Conservation (phyloP, 2,797 vertebrate species). For the Myotis myotis region DNA sequence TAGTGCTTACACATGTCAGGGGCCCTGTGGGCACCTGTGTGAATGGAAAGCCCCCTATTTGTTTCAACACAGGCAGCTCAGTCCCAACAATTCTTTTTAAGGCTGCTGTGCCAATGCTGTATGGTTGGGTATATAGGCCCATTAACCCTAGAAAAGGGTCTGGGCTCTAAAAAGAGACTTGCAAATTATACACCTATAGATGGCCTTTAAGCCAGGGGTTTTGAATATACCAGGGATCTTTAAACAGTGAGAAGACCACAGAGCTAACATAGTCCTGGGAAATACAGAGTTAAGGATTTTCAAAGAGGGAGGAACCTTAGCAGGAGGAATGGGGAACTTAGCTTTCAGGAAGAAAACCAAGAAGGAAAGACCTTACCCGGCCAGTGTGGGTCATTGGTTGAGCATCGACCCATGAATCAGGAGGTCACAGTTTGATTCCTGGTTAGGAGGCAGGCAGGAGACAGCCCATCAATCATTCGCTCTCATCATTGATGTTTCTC, state of each 20-base stretch:
- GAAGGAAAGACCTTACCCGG: not conserved
- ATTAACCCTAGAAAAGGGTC: not conserved
- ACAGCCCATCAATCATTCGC: no score
- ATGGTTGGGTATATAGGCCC: not conserved
- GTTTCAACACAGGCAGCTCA: not conserved
- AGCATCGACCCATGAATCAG: no score
- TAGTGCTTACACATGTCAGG: not conserved
- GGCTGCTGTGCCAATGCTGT: not conserved
- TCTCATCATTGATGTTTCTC: no score
- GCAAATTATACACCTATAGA: not conserved
- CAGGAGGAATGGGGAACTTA: not conserved
- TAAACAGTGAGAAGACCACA: not conserved
- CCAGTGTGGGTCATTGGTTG: no score
- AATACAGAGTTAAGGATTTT: not conserved
- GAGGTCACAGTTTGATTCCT: no score
- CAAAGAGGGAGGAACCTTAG: not conserved
- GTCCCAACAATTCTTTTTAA: not conserved
- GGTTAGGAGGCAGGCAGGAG: no score
- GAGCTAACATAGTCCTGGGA: not conserved
- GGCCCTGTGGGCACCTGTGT: not conserved
- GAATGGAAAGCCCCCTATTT: not conserved
- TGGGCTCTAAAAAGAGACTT: not conserved
- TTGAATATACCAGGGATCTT: not conserved
- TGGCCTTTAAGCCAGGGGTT: not conserved
- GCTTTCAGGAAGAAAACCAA: slow-evolving; percentile 6